Percentiles rank a stretch among this genome's conserved stretches.
Evolutionary conservation across 23 tunicate species (phyloP).

Genomic region (Halocynthia aurantium): DNA sequence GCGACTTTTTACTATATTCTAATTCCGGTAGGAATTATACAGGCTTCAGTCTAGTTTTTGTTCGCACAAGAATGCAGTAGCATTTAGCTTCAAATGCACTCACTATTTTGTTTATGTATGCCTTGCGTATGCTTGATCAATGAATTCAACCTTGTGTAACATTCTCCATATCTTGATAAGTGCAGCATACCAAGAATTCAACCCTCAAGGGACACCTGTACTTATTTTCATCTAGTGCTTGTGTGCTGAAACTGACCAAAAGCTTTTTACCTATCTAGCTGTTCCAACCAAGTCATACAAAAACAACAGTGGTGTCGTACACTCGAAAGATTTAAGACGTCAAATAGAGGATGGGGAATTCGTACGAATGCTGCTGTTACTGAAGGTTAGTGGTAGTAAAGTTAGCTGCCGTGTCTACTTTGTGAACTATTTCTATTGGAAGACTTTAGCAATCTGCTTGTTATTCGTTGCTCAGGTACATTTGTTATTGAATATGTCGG

Average conservation of each 20-base stretch:
- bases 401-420: not conserved
- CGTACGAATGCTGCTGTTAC: slow-evolving; percentile 24
- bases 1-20: too few species aligned
- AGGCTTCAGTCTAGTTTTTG: too few species aligned
- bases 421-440: not conserved
- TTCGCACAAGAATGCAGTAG: too few species aligned
- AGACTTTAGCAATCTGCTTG: not conserved
- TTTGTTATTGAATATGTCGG: slow-evolving; percentile 82
- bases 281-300: slow-evolving; percentile 46
- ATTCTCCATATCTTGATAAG: too few species aligned
- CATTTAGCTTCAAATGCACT: too few species aligned
- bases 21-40: too few species aligned
- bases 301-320: slow-evolving; percentile 24
- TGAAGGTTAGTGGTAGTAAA: slow-evolving; percentile 32
- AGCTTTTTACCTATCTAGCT: slow-evolving; percentile 19
- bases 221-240: too few species aligned
- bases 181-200: too few species aligned
- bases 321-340: slow-evolving; percentile 47
- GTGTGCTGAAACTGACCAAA: not conserved
- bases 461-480: slow-evolving; percentile 30
- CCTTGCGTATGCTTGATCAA: too few species aligned
- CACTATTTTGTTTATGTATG: too few species aligned
- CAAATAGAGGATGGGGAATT: slow-evolving; percentile 71
- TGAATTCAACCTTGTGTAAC: too few species aligned
- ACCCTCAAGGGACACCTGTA: too few species aligned